These are phyloP conservation scores for Siderastrea siderea DNA, from an alignment of 92 coral and sea anemone species.

Conservation along the genomic window DNA sequence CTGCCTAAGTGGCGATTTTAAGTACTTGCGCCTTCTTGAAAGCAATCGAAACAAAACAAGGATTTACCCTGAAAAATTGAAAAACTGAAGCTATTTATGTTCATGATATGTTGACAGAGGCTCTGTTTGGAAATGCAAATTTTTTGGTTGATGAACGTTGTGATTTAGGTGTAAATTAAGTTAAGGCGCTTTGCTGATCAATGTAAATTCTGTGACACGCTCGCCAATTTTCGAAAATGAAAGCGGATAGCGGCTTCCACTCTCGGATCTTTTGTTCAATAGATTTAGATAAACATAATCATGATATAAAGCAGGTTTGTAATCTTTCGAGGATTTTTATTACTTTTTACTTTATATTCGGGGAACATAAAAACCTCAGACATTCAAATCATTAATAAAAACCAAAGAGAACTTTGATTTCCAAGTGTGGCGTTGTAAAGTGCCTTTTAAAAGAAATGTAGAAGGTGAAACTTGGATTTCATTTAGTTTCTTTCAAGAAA, in stretches of 20 bases:
- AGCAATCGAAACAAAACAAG: constrained; percentile 44
- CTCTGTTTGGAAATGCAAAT: constrained; percentile 42
- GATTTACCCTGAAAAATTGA: background rate
- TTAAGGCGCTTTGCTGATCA: constrained; percentile 39
- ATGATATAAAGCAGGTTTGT: constrained; percentile 4
- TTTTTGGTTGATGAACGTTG: constrained; percentile 14
- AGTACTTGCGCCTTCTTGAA: background rate
- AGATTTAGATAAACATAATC: constrained; percentile 37
- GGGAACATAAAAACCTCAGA: constrained; percentile 1
- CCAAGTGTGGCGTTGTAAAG: background rate
- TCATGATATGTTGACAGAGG: constrained; percentile 31
- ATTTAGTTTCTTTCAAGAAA: no score
- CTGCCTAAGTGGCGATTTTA: background rate
- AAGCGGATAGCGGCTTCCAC: constrained; percentile 31
- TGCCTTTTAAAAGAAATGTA: no score
- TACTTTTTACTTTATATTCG: constrained; percentile 24
- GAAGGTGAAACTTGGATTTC: background rate
- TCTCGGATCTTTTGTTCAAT: constrained; percentile 42
- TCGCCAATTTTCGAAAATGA: constrained; percentile 36
- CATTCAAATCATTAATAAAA: constrained; percentile 6
- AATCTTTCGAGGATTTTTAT: constrained; percentile 18
- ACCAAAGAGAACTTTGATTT: background rate
- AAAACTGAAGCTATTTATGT: constrained; percentile 20
- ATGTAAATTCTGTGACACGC: constrained; percentile 36
- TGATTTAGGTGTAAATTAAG: constrained; percentile 60